These are phyloP conservation scores for Myathropa florea DNA, from an alignment of 2,888 invertebrate genomes.

Conservation along the genomic window DNA sequence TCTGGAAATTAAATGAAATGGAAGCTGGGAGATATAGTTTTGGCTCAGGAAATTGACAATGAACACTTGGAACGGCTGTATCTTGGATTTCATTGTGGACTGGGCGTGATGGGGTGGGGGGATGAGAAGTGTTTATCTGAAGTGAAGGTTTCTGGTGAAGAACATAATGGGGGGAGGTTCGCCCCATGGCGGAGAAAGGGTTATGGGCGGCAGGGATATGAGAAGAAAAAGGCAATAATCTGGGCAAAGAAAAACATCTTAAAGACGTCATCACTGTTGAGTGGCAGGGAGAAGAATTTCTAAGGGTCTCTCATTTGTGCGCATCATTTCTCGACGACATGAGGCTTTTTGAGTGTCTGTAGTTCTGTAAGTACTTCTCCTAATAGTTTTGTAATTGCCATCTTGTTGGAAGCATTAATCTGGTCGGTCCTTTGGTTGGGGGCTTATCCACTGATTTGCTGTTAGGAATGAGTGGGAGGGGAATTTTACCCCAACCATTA, in stretches of 20 bases:
- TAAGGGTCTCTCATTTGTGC: neutral
- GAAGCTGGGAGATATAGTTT: slow-evolving; percentile 14
- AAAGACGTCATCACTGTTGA: neutral
- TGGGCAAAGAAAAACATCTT: neutral
- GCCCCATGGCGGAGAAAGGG: too few relatives aligned
- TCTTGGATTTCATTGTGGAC: neutral
- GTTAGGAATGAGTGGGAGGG: too few relatives aligned
- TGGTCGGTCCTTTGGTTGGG: too few relatives aligned
- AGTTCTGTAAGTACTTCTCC: too few relatives aligned
- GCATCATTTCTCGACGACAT: neutral
- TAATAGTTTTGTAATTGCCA: too few relatives aligned
- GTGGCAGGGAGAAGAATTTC: neutral
- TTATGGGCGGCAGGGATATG: neutral
- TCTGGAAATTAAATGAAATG: slow-evolving; percentile 21
- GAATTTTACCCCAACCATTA: too few relatives aligned
- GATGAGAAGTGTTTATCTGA: neutral
- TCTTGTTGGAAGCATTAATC: too few relatives aligned
- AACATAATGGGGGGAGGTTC: neutral
- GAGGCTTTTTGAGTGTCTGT: too few relatives aligned
- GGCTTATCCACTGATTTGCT: too few relatives aligned
- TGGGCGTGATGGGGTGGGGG: neutral
- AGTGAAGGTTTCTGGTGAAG: neutral
- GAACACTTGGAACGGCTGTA: neutral
- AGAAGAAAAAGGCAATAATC: neutral
- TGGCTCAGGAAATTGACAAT: neutral